Conservation (phyloP, 37 sponge, comb jelly and placozoan species). For the Halisarca cf. caerulea region DNA sequence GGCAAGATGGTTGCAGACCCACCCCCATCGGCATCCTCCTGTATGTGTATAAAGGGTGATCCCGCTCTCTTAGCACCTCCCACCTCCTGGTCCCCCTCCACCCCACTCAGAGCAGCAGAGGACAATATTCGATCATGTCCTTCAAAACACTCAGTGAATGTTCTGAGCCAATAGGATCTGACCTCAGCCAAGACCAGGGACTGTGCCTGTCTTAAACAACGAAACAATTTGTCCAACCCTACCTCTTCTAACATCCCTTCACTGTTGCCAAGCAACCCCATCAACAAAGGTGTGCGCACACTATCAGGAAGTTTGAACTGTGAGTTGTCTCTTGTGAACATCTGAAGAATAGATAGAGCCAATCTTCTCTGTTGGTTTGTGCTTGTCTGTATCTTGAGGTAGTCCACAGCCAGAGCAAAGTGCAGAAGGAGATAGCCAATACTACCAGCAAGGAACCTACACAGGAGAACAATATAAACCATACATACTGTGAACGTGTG, state of each 20-base stretch:
- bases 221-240: background rate
- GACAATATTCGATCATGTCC: background rate
- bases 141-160: background rate
- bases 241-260: background rate
- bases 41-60: background rate
- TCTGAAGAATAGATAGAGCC: background rate
- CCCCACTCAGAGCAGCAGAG: background rate
- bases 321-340: background rate
- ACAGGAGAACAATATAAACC: too few species aligned
- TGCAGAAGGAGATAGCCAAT: slow-evolving; percentile 3
- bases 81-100: background rate
- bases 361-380: background rate
- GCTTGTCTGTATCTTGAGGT: background rate
- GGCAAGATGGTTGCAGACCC: background rate
- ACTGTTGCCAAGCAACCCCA: background rate
- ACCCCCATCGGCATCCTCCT: background rate
- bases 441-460: slow-evolving; percentile 2
- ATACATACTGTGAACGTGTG: too few species aligned
- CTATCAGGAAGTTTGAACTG: background rate
- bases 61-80: background rate
- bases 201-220: background rate
- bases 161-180: background rate
- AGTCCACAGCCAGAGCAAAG: background rate
- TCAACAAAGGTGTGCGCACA: background rate
- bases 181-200: background rate